phyloP scores from a whole-genome alignment of 2,888 invertebrate genomes.

The Amphimallon solstitiale region DNA sequence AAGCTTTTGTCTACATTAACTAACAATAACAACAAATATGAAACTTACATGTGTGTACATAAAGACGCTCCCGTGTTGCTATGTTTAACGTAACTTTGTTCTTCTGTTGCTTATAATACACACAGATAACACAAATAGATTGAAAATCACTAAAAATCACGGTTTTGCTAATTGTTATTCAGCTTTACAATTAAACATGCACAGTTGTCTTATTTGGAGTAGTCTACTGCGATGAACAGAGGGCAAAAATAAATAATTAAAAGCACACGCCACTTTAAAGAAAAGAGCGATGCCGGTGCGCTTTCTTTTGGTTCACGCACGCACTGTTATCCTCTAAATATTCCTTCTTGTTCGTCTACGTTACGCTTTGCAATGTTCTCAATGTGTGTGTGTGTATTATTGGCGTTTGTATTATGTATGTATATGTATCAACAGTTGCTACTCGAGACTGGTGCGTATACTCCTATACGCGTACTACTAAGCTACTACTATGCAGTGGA shows the following conservation, averaged over 20 bases:
- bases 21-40: background rate
- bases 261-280: constrained; percentile 9
- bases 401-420: background rate
- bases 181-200: background rate
- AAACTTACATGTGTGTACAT: constrained; percentile 15
- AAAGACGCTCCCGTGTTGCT: background rate
- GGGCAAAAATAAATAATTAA: constrained; percentile 15
- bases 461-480: constrained; percentile 49
- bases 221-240: background rate
- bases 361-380: constrained; percentile 13
- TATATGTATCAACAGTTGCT: constrained; percentile 42
- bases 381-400: constrained; percentile 12
- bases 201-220: background rate
- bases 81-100: background rate
- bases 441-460: constrained; percentile 47
- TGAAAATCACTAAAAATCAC: background rate
- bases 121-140: constrained; percentile 8
- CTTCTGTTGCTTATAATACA: background rate
- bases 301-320: constrained; percentile 12
- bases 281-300: constrained; percentile 14
- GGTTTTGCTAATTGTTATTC: background rate
- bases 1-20: background rate
- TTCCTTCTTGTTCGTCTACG: constrained; percentile 1
- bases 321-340: constrained; percentile 16
- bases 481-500: constrained; percentile 56